phyloP scores from a whole-genome alignment of 2,888 invertebrate species.

The Drosophila longiperda region DNA sequence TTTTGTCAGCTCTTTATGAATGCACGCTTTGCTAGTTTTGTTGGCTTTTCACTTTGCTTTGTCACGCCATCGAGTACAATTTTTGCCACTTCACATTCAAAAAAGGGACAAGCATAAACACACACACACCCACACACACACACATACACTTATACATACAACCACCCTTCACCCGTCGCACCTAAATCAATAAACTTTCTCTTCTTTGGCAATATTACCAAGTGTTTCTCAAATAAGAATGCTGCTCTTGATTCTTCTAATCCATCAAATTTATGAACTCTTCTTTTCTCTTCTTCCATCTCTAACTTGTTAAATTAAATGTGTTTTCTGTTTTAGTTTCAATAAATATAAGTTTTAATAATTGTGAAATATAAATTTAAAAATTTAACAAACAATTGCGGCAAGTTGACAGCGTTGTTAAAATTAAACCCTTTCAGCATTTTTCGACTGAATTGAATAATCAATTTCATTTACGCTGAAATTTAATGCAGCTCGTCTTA shows the following conservation, averaged over 20 bases:
- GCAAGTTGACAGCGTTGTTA: not conserved
- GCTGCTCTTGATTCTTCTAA: not conserved
- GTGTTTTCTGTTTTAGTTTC: not conserved
- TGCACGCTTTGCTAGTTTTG: conserved; percentile 58
- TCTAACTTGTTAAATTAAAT: not conserved
- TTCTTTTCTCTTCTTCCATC: not conserved
- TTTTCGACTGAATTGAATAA: not conserved
- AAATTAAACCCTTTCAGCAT: not conserved
- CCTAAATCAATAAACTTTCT: conserved; percentile 16
- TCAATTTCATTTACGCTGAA: not conserved
- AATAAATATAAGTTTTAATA: too few species aligned
- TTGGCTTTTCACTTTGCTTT: conserved; percentile 68
- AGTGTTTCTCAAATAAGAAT: not conserved
- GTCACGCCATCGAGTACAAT: conserved; percentile 73
- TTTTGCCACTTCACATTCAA: conserved; percentile 67
- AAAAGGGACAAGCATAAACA: conserved; percentile 21
- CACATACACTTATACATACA: not conserved
- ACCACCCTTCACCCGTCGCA: conserved; percentile 37
- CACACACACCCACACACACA: conserved; percentile 3
- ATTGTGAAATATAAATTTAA: not conserved
- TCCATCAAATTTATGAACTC: not conserved
- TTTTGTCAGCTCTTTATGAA: conserved; percentile 49
- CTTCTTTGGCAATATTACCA: not conserved
- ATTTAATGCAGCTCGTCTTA: not conserved
- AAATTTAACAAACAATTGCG: not conserved